These are phyloP conservation scores for Siniperca knerii DNA, from an alignment of 2,113 vertebrate species.

Conservation along the genomic window DNA sequence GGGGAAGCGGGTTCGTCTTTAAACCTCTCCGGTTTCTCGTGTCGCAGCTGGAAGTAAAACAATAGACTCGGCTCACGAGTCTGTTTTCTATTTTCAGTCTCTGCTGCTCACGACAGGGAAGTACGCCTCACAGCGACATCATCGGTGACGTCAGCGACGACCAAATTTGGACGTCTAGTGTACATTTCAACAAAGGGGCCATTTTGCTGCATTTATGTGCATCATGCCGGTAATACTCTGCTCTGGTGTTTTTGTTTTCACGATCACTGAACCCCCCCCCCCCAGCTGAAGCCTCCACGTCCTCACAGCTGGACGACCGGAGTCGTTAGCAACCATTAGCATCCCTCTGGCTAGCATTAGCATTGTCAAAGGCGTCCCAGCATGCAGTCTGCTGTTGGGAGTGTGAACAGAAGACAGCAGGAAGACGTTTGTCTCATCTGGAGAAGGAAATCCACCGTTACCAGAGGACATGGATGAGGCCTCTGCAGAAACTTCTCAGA, in stretches of 20 bases:
- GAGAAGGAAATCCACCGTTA: background rate
- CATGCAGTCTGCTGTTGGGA: background rate
- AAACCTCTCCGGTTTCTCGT: background rate
- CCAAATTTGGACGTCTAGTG: constrained; percentile 19
- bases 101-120: constrained; percentile 2
- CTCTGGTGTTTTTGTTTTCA: too few species aligned
- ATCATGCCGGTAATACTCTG: too few species aligned
- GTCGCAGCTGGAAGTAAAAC: constrained; percentile 51
- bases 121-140: constrained; percentile 19
- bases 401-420: background rate
- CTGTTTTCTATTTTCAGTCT: constrained; percentile 9
- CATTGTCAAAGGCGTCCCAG: constrained; percentile 7
- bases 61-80: constrained; percentile 36
- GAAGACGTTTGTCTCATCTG: background rate
- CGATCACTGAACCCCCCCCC: too few species aligned
- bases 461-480: too few species aligned
- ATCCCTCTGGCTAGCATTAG: constrained; percentile 22
- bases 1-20: too few species aligned
- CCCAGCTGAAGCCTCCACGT: background rate
- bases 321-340: background rate
- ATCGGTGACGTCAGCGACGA: constrained; percentile 28
- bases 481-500: too few species aligned
- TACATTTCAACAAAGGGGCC: too few species aligned
- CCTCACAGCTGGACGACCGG: constrained; percentile 17
- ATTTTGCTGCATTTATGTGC: too few species aligned